Evolutionary conservation across 2,797 vertebrate species (phyloP).

Genomic region (Cephalopachus bancanus): DNA sequence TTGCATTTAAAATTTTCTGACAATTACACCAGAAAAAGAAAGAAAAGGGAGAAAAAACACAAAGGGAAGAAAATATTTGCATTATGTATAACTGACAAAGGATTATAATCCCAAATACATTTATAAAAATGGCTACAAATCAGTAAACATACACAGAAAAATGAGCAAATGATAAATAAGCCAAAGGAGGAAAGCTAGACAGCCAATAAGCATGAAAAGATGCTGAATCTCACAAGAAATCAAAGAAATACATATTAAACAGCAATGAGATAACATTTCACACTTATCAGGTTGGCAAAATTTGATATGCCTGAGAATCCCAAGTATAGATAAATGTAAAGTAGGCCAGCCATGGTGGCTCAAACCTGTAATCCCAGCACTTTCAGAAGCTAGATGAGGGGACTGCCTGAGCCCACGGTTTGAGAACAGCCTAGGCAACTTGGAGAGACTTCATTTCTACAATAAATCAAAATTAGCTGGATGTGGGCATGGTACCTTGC

Average conservation of each 20-base stretch:
- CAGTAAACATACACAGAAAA: constrained; percentile 26
- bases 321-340: background rate
- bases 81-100: background rate
- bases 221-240: constrained; percentile 24
- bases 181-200: constrained; percentile 40
- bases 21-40: background rate
- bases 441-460: too few species aligned
- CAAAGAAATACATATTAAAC: constrained; percentile 18
- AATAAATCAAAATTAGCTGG: too few species aligned
- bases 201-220: background rate
- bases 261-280: background rate
- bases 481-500: too few species aligned
- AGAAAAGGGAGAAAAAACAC: background rate
- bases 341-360: too few species aligned
- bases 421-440: too few species aligned
- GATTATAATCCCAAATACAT: background rate
- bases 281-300: background rate
- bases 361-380: too few species aligned
- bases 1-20: constrained; percentile 40
- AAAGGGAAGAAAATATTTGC: constrained; percentile 10
- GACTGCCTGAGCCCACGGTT: too few species aligned
- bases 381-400: too few species aligned
- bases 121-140: constrained; percentile 9
- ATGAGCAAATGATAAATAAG: background rate
- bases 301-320: background rate